Conservation (phyloP, 2,113 vertebrate species). For the Xiphophorus hellerii region DNA sequence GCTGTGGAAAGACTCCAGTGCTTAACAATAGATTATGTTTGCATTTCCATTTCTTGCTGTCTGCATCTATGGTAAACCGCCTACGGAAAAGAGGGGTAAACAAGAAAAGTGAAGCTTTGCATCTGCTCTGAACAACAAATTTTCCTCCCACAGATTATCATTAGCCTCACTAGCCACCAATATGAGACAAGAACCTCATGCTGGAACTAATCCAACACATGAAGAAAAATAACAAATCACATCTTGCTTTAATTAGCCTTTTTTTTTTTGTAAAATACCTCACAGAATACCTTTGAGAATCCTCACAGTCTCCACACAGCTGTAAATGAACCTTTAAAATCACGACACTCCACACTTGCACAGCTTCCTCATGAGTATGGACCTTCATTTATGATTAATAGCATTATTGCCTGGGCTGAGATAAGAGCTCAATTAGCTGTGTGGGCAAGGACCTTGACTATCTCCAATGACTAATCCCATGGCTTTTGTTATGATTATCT, state of each 20-base stretch:
- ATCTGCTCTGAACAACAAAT: conserved; percentile 42
- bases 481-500: conserved; percentile 70
- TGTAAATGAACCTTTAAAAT: conserved; percentile 18
- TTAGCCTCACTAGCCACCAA: conserved; percentile 34
- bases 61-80: conserved; percentile 57
- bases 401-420: conserved; percentile 48
- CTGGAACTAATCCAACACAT: conserved; percentile 19
- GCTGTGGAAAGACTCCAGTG: conserved; percentile 39
- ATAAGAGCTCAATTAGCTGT: conserved; percentile 74
- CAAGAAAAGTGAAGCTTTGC: conserved; percentile 40
- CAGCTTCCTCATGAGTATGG: conserved; percentile 45
- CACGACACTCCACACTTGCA: conserved; percentile 18
- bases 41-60: conserved; percentile 46
- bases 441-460: conserved; percentile 71
- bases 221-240: conserved; percentile 14
- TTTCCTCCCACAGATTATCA: conserved; percentile 42
- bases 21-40: conserved; percentile 69
- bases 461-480: conserved; percentile 70
- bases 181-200: conserved; percentile 23
- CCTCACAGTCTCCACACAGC: not conserved
- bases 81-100: conserved; percentile 49
- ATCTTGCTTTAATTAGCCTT: not conserved
- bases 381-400: conserved; percentile 67
- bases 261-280: not conserved
- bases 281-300: conserved; percentile 4